Evolutionary conservation across 2,113 vertebrate genomes (phyloP).

Genomic region (Boleophthalmus pectinirostris): DNA sequence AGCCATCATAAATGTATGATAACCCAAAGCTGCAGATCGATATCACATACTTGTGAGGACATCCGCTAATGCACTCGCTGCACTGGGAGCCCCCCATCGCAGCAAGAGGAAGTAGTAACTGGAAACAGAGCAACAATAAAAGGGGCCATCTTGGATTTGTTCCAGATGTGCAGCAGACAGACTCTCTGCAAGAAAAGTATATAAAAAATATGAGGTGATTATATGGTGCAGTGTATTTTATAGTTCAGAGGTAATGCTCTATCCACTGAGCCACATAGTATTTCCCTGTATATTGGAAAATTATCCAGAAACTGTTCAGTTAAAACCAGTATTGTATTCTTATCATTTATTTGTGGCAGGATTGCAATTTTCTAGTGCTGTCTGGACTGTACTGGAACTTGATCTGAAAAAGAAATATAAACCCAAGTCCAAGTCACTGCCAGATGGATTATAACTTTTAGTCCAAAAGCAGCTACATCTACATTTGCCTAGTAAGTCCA

Average conservation of each 20-base stretch:
- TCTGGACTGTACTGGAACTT: too few relatives aligned
- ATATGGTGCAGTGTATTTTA: not conserved
- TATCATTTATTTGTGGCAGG: too few relatives aligned
- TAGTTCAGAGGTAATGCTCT: not conserved
- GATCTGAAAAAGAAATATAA: too few relatives aligned
- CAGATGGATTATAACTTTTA: not conserved
- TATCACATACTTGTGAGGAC: constrained; percentile 53
- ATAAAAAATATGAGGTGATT: not conserved
- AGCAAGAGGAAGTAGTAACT: constrained; percentile 27
- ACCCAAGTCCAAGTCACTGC: too few relatives aligned
- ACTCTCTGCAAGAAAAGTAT: not conserved
- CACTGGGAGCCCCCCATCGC: constrained; percentile 38
- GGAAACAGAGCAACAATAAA: constrained; percentile 56
- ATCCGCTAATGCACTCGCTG: constrained; percentile 61
- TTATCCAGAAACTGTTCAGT: too few relatives aligned
- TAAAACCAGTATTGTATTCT: too few relatives aligned
- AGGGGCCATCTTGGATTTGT: constrained; percentile 31
- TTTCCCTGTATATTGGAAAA: not conserved
- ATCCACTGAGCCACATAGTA: not conserved
- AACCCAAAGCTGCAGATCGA: constrained; percentile 59
- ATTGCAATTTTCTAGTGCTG: too few relatives aligned
- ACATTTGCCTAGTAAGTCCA: too few relatives aligned
- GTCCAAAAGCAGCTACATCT: not conserved
- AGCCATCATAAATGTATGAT: constrained; percentile 64
- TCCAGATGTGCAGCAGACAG: constrained; percentile 44